phyloP scores from a whole-genome alignment of 2,888 invertebrate species.

The Willowsia nigromaculata region DNA sequence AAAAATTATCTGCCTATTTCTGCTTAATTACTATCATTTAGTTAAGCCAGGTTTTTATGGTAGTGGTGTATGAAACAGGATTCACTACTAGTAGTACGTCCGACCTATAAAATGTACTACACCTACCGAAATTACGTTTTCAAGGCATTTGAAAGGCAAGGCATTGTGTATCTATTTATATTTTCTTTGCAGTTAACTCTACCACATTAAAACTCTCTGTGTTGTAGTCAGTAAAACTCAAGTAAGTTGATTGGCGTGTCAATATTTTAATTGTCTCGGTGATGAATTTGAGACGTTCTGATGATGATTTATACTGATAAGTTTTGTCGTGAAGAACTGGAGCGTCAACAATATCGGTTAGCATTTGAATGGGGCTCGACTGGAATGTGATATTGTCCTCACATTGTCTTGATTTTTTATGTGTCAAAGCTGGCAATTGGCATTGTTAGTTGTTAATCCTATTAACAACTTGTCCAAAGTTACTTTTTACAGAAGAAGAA shows the following conservation, averaged over 20 bases:
- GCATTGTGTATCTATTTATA: too few relatives aligned
- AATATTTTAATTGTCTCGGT: background rate
- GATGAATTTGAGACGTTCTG: background rate
- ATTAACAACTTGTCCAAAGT: slow-evolving; percentile 14
- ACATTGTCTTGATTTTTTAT: background rate
- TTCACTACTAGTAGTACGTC: too few relatives aligned
- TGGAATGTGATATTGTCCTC: background rate
- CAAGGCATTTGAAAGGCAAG: too few relatives aligned
- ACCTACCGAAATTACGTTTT: too few relatives aligned
- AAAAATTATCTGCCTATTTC: background rate
- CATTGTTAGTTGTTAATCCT: slow-evolving; percentile 32
- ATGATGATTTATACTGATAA: background rate
- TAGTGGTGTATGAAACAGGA: background rate
- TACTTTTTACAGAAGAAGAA: background rate
- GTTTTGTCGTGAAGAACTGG: background rate
- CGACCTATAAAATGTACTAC: too few relatives aligned
- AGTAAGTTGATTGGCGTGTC: background rate
- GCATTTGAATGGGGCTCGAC: too few relatives aligned
- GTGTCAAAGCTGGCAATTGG: background rate
- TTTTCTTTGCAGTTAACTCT: too few relatives aligned
- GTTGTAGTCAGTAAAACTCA: background rate
- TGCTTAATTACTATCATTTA: background rate
- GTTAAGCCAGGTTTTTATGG: background rate
- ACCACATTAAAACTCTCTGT: too few relatives aligned
- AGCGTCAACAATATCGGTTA: background rate